A percentile compares a stretch with the other conserved stretches of the same genome.
Evolutionary conservation across 2,113 vertebrate genomes (phyloP).

Genomic region (Melanotaenia duboulayi): DNA sequence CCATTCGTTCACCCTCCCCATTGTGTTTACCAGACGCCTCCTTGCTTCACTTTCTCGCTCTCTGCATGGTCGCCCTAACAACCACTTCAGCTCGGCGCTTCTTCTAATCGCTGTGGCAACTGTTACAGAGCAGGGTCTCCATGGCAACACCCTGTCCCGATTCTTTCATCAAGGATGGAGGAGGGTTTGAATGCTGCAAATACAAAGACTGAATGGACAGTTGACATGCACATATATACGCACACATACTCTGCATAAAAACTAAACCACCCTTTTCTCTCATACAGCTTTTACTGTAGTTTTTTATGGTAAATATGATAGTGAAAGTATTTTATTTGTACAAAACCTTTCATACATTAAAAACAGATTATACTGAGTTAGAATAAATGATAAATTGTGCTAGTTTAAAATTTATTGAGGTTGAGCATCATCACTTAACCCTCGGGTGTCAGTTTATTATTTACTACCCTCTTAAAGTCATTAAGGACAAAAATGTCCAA

Average conservation of each 20-base stretch:
- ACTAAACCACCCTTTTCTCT: not conserved
- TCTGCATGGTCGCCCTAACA: conserved; percentile 74
- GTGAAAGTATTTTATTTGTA: too few relatives aligned
- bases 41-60: conserved; percentile 54
- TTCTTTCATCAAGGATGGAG: conserved; percentile 75
- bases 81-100: conserved; percentile 73
- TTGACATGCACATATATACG: conserved; percentile 7
- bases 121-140: conserved; percentile 75
- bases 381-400: too few relatives aligned
- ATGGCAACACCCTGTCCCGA: conserved; percentile 78
- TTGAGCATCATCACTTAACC: too few relatives aligned
- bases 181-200: conserved; percentile 56
- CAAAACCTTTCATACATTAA: too few relatives aligned
- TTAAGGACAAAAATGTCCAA: too few relatives aligned
- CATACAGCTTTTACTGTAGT: too few relatives aligned
- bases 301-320: not conserved
- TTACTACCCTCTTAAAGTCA: too few relatives aligned
- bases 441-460: too few relatives aligned
- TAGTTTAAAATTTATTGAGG: too few relatives aligned
- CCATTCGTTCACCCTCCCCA: conserved; percentile 30
- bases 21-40: conserved; percentile 50
- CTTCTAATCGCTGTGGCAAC: conserved; percentile 80
- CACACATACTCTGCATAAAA: not conserved
- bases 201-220: conserved; percentile 52
- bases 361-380: too few relatives aligned